Base-by-base conservation (phyloP, 2,888 invertebrate species). In the Mesochorus sp. region DNA sequence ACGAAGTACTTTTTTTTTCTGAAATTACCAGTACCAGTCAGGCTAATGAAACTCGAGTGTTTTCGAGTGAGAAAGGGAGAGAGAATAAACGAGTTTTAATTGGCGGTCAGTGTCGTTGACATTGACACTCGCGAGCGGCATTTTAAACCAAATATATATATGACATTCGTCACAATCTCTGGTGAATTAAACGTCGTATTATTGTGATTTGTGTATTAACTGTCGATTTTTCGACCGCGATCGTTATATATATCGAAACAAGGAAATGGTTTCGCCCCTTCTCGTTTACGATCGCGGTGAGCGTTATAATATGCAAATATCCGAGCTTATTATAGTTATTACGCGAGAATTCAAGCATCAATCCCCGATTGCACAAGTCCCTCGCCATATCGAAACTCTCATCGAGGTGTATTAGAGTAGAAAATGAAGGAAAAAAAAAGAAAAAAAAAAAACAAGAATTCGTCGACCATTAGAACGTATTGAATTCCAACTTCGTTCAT, bases 311-410 rank as follows among this genome's bases (percentile, higher is more conserved):
- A 77, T 73, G 55, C 73, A 68, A 75, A 75, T 75, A 62, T 62
- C n/a, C 24, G 17, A n/a, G 34, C 49, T 57, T 42, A 49, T 61
- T 71, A 53, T 19, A 39, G 62, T 53, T 28, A 73, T 77, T 72
- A 67, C 67, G n/a, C n/a, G 61, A 72, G 61, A 39, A 34, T 10
- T 12, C 47, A 55, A 44, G 34, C n/a, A 53, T 53, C 31, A 61
- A 70, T 72, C 66, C 44, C 37, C n/a, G n/a, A 73, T 77, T 77
- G 77, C 73, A 47, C 51, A 77, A 77, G 31, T 17, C 31, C 49
- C 5, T 24, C 5, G 24, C 42, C 19, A 14, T 42, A 61, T 75
- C 72, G 73, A 61, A 62, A 53, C 39, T 55, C 67, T 49, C 37
- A 34, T 21, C 57, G 10, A 42, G 26, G 42, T 39, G 61, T 71